Base-by-base conservation (phyloP, 1,140 invertebrate species). In the Meloidogyne floridensis region DNA sequence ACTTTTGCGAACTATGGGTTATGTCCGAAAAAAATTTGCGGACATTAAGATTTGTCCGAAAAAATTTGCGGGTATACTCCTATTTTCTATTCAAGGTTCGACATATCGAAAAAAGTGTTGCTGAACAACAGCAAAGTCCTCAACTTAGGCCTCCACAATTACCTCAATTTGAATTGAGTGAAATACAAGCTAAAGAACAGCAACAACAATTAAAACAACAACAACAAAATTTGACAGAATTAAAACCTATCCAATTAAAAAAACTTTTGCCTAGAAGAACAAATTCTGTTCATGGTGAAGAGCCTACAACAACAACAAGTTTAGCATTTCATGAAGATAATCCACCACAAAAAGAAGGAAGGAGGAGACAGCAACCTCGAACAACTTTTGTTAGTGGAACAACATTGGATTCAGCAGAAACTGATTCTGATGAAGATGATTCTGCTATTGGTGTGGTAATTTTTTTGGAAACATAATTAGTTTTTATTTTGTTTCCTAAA, bases 81-180 rank as follows among this genome's bases (percentile, higher is more conserved):
- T 65, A n/a, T 65, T 65, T 8, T n/a, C 0, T 6, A 18, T 65
- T 18, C 77, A 51, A 20, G 20, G 18, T 47, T 47, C 47, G 47
- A 47, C 13, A 51, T 13, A 43, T 42, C 11, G 77, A 69, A 51
- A 20, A 51, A 79, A 10, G 77, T 7, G 7, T 8, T 13, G 13
- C n/a, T 59, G 75, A 54, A 77, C 56, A 69, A 76, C 42, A 51
- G 51, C 20, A 69, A 77, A n/a, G 65, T 20, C 59, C 43, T 53
- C 15, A 53, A 51, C 59, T 42, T 9, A 20, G 20, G 77, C 65
- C 59, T 69, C 20, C 18, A 71, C 32, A 32, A 32, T 2, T 2
- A 32, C 65, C 13, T 15, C 56, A 59, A 59, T 6, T n/a, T 15
- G 56, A 59, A 13, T 4, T 13, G 13, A 15, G 11, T 15, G 56